Evolutionary conservation across 2,113 vertebrate species (phyloP).

Genomic region (Myiagra hebetior): DNA sequence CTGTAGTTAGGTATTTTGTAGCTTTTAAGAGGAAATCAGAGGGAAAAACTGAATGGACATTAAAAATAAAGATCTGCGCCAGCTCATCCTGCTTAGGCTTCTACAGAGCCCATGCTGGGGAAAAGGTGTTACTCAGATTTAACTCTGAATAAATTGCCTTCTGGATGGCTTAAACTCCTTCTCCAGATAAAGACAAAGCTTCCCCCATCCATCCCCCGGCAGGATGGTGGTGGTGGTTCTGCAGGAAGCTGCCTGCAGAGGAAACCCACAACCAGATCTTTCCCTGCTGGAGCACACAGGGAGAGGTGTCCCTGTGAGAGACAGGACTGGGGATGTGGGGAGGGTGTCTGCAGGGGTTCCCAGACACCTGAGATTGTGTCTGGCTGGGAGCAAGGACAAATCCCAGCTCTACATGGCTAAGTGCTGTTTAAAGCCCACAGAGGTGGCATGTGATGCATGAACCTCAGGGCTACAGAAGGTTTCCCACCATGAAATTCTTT

Average conservation of each 20-base stretch:
- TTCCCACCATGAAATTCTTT: background rate
- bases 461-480: background rate
- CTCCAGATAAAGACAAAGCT: background rate
- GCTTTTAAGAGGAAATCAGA: background rate
- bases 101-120: background rate
- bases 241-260: background rate
- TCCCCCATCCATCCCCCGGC: background rate
- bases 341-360: background rate
- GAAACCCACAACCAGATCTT: background rate
- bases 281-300: background rate
- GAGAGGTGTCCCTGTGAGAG: background rate
- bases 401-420: background rate
- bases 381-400: accelerated
- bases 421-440: background rate
- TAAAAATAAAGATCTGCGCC: background rate
- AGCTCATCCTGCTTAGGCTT: background rate
- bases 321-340: accelerated
- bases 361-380: background rate
- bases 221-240: background rate
- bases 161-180: background rate
- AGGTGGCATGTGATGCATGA: background rate
- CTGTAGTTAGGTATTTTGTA: background rate
- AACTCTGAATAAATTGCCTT: background rate
- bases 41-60: background rate
- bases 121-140: background rate